A percentile compares a stretch with the other conserved stretches of the same genome.
These are phyloP conservation scores for Ylistrum balloti DNA, from an alignment of 1,140 invertebrate genomes.

Conservation along the genomic window DNA sequence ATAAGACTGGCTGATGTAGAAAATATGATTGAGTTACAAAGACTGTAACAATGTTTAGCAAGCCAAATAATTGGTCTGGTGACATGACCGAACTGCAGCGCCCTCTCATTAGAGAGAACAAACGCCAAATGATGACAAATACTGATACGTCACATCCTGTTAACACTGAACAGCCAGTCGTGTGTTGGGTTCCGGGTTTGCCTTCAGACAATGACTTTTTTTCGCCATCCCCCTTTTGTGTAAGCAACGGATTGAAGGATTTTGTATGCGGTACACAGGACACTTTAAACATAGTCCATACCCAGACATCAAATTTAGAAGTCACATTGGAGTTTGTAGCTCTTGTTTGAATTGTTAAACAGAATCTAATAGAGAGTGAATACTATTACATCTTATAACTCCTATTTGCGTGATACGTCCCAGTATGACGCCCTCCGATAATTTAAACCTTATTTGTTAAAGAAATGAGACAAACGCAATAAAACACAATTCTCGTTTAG, in stretches of 20 bases:
- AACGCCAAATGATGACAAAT: neutral
- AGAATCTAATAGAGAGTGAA: neutral
- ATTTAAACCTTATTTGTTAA: too few species aligned
- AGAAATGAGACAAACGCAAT: too few species aligned
- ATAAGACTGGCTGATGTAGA: neutral
- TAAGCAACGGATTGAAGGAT: neutral
- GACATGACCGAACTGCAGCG: slow-evolving; percentile 4
- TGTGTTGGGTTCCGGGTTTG: neutral
- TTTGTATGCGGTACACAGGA: too few species aligned
- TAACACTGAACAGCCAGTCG: neutral
- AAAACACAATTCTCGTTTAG: too few species aligned
- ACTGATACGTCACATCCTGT: slow-evolving; percentile 18
- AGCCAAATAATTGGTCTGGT: neutral
- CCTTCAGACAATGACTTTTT: neutral
- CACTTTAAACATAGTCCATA: neutral
- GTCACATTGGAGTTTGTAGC: neutral
- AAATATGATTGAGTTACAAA: neutral
- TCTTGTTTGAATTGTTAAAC: neutral
- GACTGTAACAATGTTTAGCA: neutral
- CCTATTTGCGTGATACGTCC: too few species aligned
- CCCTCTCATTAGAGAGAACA: neutral
- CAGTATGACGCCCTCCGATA: too few species aligned
- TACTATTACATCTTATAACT: too few species aligned
- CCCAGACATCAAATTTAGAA: neutral
- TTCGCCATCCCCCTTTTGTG: neutral